These are phyloP conservation scores for Dermatemys mawii DNA, from an alignment of 2,113 vertebrate genomes.

Conservation along the genomic window DNA sequence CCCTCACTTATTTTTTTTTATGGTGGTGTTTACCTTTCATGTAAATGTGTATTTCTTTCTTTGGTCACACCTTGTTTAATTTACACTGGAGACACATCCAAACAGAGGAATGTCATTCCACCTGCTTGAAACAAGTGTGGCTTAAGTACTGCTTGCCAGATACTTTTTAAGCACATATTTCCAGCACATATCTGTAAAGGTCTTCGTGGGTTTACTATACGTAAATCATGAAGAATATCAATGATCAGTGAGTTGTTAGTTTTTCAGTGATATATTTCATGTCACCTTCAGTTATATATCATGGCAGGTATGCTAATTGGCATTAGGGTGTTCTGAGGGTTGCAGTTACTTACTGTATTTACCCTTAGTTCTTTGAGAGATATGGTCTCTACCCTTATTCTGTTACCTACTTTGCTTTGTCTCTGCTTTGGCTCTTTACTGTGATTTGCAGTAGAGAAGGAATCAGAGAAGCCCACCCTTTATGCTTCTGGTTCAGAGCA, in stretches of 20 bases:
- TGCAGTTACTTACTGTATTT: neutral
- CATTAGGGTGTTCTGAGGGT: neutral
- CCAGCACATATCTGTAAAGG: neutral
- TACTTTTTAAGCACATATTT: neutral
- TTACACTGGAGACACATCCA: neutral
- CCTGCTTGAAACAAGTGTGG: neutral
- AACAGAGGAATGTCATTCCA: neutral
- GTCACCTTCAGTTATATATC: neutral
- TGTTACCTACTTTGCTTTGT: neutral
- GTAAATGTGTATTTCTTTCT: neutral
- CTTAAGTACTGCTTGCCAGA: neutral
- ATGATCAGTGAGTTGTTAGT: neutral
- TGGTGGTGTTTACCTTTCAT: neutral
- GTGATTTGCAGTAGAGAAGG: neutral
- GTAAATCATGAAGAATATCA: neutral
- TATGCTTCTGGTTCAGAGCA: neutral
- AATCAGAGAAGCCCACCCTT: neutral
- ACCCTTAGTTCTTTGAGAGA: neutral
- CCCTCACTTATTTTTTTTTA: neutral
- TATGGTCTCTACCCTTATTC: neutral
- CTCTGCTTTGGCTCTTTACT: neutral
- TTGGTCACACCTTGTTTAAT: neutral
- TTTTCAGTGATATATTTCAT: neutral
- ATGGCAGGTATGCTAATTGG: neutral
- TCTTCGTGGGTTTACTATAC: neutral